Evolutionary conservation across 2,888 invertebrate genomes (phyloP), one percentile per base, ranked within the genome.

Genomic region (Sminthurides aquaticus): DNA sequence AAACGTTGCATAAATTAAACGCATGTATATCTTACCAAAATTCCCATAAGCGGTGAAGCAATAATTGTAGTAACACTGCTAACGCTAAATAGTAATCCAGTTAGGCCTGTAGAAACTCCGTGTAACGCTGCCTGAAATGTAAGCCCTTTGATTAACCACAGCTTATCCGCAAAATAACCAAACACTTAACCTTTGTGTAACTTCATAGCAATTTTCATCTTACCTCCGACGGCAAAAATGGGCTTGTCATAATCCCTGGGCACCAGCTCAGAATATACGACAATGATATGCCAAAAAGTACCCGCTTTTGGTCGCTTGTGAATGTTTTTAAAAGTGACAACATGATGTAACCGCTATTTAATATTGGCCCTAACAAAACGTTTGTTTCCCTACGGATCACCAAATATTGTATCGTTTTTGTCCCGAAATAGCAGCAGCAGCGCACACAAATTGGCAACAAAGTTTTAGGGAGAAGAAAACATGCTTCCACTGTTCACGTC

Each of bases 251-350:
- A 8, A 52, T 52, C 5, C 52, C 52, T 20, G 52, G 52, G 20
- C 52, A 52, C 52, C 52, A 52, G 5, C 20, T 22, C 20, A 52
- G 20, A 22, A 52, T 52, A 22, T 52, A 52, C 52, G 52, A 52
- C 52, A 52, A 52, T 5, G 52, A 52, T 8, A 52, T 52, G 52
- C 52, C 52, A 52, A 52, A 52, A 20, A 52, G 20, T 8, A 52
- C 52, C 11, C 52, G 52, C 20, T 22, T 52, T 52, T 52, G 52
- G 18, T 52, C 20, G 11, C 5, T 52, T 5, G 52, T 52, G 20
- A 52, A 52, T 20, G 52, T 52, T 52, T 8, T 52, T 20, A 52
- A 8, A 8, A 20, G 5, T 22, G 52, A 52, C 18, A 8, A 52
- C 18, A 52, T 22, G 20, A 52, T 52, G 43, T 11, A 5, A 34